Evolutionary conservation across 2,888 invertebrate genomes (phyloP), one percentile per base, ranked within the genome.

Genomic region (Aplocera efformata): DNA sequence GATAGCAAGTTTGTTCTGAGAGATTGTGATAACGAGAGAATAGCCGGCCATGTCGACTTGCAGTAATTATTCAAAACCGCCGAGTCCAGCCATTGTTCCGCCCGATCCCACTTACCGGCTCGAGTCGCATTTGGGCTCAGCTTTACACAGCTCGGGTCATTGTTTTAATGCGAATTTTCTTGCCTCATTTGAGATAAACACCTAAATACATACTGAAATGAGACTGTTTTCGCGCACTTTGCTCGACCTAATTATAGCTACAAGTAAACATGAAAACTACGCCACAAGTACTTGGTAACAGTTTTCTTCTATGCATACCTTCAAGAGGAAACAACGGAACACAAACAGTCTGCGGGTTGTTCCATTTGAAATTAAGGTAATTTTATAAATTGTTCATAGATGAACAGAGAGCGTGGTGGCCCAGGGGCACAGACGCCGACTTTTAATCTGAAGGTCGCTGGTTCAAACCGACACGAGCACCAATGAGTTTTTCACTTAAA

Each of bases 51-150:
- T 48, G 41, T 50, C 39, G 32, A 37, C 50, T 51, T 54, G 56
- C 56, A 62, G 53, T 65, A 67, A 72, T 71, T 67, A 72, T 72
- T 73, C 58, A 65, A 58, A 58, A 42, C 47, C 49, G 51, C 49
- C 44, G 53, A 62, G 52, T 58, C 56, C 50, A 53, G 25, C 60
- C 49, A 62, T 72, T 72, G 68, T 71, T 67, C 45, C 45, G 40
- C 44, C 48, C 35, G 48, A 60, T 56, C 50, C 56, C 59, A 60
- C 57, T 67, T 57, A 55, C 45, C 47, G 35, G 40, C 34, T 60
- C 57, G 48, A 39, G 36, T 25, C 47, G 42, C 50, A 56, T 58
- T 57, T 56, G 43, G 47, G 37, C 42, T 42, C 42, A 62, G 63
- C 51, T 63, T 58, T 55, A 37, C 44, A 52, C 46, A 40, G 55